These are phyloP conservation scores for Ectropis grisescens DNA, from an alignment of 1,140 invertebrate species.

Conservation along the genomic window DNA sequence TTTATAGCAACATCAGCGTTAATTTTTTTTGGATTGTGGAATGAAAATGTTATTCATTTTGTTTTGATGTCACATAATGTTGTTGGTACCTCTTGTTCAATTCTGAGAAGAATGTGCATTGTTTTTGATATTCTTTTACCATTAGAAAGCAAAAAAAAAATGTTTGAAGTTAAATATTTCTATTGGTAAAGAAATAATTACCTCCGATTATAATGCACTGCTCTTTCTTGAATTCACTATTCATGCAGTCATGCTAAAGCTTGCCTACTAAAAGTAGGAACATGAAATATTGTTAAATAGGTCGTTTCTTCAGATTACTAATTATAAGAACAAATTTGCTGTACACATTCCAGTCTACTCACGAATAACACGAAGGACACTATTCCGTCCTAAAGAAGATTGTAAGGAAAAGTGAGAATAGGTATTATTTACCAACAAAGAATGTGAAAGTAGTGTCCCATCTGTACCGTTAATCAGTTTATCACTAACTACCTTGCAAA, in stretches of 20 bases:
- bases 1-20: conserved; percentile 1
- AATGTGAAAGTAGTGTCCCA: conserved; percentile 53
- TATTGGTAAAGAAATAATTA: no score
- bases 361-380: conserved; percentile 45
- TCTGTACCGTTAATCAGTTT: conserved; percentile 46
- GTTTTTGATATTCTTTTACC: no score
- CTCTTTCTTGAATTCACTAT: no score
- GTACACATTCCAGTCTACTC: conserved; percentile 30
- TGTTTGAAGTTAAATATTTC: no score
- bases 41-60: no score
- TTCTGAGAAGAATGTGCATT: no score
- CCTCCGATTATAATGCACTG: no score
- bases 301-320: conserved; percentile 57
- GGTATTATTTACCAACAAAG: conserved; percentile 13
- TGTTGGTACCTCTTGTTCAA: no score
- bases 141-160: no score
- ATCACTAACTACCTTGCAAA: conserved; percentile 55
- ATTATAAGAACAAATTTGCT: conserved; percentile 53
- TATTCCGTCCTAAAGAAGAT: conserved; percentile 48
- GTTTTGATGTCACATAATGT: no score
- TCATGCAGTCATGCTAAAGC: conserved; percentile 56
- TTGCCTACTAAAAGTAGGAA: conserved; percentile 52
- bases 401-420: conserved; percentile 20
- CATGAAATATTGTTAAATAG: conserved; percentile 44
- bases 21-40: no score